phyloP scores from a whole-genome alignment of 2,113 vertebrate genomes.

The Oreotrochilus melanogaster region DNA sequence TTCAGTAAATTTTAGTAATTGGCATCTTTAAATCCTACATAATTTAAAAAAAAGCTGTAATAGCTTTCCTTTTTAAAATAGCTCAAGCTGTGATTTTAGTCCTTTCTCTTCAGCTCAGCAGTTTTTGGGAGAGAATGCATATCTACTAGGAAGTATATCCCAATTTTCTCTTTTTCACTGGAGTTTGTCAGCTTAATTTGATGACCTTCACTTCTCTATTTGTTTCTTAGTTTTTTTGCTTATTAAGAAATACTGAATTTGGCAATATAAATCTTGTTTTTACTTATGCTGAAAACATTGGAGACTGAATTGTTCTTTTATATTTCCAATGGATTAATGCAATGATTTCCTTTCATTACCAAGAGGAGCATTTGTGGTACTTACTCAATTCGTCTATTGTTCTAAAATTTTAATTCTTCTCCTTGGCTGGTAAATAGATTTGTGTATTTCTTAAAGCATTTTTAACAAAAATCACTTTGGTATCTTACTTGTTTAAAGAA shows the following conservation, averaged over 20 bases:
- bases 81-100: slow-evolving; percentile 36
- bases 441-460: neutral
- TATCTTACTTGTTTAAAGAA: slow-evolving; percentile 7
- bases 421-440: neutral
- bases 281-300: neutral
- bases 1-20: slow-evolving; percentile 35
- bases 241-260: slow-evolving; percentile 5
- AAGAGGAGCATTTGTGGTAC: neutral
- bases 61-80: slow-evolving; percentile 15
- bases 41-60: neutral
- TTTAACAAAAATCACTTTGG: neutral
- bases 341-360: slow-evolving; percentile 9
- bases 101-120: slow-evolving; percentile 46
- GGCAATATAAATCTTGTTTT: neutral
- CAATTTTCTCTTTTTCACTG: neutral
- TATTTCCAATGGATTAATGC: slow-evolving; percentile 28
- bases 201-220: neutral
- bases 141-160: slow-evolving; percentile 20
- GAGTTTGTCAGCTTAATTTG: slow-evolving; percentile 25
- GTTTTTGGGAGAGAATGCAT: slow-evolving; percentile 20
- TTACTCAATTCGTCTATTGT: neutral
- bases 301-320: slow-evolving; percentile 11
- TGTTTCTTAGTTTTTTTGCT: slow-evolving; percentile 40
- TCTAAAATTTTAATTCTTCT: neutral
- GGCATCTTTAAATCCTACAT: slow-evolving; percentile 7